These are phyloP conservation scores for Melipona bicolor DNA, from an alignment of 2,888 invertebrate genomes.

Conservation along the genomic window DNA sequence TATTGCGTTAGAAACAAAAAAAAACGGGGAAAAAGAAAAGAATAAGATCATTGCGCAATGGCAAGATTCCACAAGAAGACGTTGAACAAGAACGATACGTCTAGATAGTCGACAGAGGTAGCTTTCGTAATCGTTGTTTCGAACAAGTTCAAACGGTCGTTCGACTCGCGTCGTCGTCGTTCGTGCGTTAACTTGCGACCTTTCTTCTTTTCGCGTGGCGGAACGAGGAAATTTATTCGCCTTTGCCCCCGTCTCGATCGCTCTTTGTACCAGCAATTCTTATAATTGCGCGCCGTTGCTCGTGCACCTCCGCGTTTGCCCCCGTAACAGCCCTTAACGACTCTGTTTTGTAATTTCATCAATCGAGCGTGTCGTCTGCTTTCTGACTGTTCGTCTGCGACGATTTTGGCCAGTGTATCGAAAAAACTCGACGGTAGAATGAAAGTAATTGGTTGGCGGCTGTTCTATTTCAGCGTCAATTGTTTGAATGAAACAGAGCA, in stretches of 20 bases:
- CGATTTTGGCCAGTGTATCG: neutral
- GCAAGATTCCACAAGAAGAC: neutral
- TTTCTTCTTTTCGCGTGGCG: conserved; percentile 1
- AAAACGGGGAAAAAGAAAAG: neutral
- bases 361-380: neutral
- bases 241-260: neutral
- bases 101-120: neutral
- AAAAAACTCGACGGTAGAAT: no score
- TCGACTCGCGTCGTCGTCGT: conserved; percentile 6
- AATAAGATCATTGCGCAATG: neutral
- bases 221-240: conserved; percentile 12
- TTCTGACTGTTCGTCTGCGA: neutral
- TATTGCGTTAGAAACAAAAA: no score
- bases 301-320: neutral
- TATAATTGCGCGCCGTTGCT: conserved; percentile 16
- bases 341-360: conserved; percentile 14
- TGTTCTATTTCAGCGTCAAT: neutral
- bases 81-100: conserved; percentile 10
- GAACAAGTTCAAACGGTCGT: conserved; percentile 30
- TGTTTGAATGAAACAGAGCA: no score
- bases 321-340: neutral
- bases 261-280: conserved; percentile 1
- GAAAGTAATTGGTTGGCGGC: no score
- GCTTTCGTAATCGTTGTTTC: conserved; percentile 36
- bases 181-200: conserved; percentile 29